phyloP scores from a whole-genome alignment of 1,140 invertebrate genomes.

The Drosophila parabipectinata region DNA sequence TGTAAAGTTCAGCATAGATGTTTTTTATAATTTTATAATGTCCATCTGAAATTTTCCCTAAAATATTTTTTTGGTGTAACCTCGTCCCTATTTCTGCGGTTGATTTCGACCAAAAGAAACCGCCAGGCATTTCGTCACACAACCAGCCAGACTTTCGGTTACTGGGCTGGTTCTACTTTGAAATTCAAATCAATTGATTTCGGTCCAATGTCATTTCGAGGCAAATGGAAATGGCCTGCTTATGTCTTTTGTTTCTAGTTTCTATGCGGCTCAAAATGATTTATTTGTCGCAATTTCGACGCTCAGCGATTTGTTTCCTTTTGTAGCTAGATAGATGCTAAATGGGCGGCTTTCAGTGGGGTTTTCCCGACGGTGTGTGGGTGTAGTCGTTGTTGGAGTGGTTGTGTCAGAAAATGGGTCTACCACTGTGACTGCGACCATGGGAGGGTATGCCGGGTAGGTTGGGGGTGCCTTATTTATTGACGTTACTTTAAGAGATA shows the following conservation, averaged over 20 bases:
- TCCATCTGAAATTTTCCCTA: background rate
- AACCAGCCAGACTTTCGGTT: constrained; percentile 10
- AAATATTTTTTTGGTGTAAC: constrained; percentile 11
- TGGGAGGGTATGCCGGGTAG: background rate
- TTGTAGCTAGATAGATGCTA: constrained; percentile 23
- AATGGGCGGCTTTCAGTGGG: constrained; percentile 6
- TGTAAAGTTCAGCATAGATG: too few relatives aligned
- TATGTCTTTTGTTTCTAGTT: constrained; percentile 78
- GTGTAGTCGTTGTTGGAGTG: background rate
- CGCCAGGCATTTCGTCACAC: constrained; percentile 2
- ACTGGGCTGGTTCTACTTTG: constrained; percentile 48
- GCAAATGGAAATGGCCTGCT: constrained; percentile 80
- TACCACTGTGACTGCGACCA: background rate
- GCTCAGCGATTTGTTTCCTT: constrained; percentile 75
- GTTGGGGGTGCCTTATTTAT: constrained; percentile 65
- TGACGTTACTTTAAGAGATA: constrained; percentile 79
- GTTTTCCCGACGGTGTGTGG: background rate
- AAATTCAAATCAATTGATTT: constrained; percentile 83
- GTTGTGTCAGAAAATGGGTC: background rate
- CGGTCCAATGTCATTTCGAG: constrained; percentile 74
- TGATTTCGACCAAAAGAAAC: constrained; percentile 42
- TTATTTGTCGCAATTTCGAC: constrained; percentile 80
- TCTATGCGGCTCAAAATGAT: constrained; percentile 76
- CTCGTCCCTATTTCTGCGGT: constrained; percentile 44
- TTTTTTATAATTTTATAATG: too few relatives aligned